phyloP scores from a whole-genome alignment of 1,140 invertebrate species.

The Ylistrum balloti region DNA sequence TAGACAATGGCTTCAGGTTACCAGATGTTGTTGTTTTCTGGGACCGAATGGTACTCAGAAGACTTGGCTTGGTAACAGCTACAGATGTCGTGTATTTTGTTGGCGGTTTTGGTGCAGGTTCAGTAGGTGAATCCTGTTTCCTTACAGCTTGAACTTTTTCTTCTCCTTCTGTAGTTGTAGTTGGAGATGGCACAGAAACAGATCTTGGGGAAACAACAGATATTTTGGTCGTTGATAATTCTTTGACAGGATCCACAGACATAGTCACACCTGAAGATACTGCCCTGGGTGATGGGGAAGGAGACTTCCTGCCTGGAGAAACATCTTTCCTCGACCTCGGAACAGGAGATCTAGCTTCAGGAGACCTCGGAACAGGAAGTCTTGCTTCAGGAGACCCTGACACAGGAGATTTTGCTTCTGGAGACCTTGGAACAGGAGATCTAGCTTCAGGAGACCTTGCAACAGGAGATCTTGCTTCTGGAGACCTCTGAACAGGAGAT shows the following conservation, averaged over 20 bases:
- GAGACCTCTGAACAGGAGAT: neutral
- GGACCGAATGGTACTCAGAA: conserved; percentile 52
- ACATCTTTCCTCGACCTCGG: neutral
- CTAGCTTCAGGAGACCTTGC: too few species aligned
- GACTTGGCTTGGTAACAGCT: conserved; percentile 54
- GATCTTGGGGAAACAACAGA: neutral
- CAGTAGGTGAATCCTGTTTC: too few species aligned
- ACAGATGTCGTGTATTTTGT: conserved; percentile 56
- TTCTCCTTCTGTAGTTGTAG: neutral
- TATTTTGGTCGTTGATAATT: neutral
- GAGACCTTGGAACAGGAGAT: neutral
- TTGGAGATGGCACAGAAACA: neutral
- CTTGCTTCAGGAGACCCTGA: too few species aligned
- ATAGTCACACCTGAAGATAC: neutral
- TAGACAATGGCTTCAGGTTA: conserved; percentile 53
- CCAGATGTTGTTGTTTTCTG: conserved; percentile 36
- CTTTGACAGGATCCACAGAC: neutral
- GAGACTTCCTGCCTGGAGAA: neutral
- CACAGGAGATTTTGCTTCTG: neutral
- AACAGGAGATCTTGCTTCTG: too few species aligned
- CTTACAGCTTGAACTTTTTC: neutral
- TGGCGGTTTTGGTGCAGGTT: conserved; percentile 45
- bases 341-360: too few species aligned
- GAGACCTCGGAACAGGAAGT: too few species aligned
- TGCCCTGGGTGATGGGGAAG: neutral